Base-by-base conservation (phyloP, 2,113 vertebrate genomes). In the Albula goreensis region DNA sequence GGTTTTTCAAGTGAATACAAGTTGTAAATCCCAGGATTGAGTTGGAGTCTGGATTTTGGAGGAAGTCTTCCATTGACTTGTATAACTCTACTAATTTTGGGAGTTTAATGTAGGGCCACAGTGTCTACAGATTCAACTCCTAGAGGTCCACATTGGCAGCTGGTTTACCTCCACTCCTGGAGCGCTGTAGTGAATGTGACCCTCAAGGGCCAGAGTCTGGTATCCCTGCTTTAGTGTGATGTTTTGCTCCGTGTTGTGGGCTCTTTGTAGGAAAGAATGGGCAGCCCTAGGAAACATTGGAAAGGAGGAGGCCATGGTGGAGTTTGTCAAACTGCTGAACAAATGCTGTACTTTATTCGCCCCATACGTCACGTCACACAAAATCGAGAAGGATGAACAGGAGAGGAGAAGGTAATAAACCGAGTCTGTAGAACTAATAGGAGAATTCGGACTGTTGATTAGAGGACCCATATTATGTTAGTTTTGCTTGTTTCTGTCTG, bases 371-470 rank as follows among this genome's bases (percentile, higher is more conserved):
- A 96, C 96, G 1, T 99, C 98, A 66, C 98, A 99, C 95, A 98
- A 97, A 91, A 99, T 99, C 85, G 98, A 99, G 91, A 97, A 95
- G 90, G 97, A 99, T 90, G 98, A 99, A 86, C 98, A 98, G 89
- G 98, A 99, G 88, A 96, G 97, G 86, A 99, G 96, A 94, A 97
- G 97, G 98, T 99, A 93, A 94, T 48, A 50, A 50, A 17, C 4
- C 77, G 3, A 15, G 3, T 13, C 11, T 3, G 3, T 6, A 56
- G 53, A 56, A 56, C 53, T 2, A 56, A 12, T 12, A 9, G 53
- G 2, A 56, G 56, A 15, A 12, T 60, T 60, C 10, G 31, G 31
- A 41, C 1, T 41, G 31, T 41, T 41, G 31, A 41, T 41, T 41
- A 41, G 31, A 41, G 31, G 31, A 41, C 31, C 31, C 31, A 1